Percentiles rank a stretch among this genome's conserved stretches.
These are phyloP conservation scores for Recurvirostra avosetta DNA, from an alignment of 2,113 vertebrate genomes.

Conservation along the genomic window DNA sequence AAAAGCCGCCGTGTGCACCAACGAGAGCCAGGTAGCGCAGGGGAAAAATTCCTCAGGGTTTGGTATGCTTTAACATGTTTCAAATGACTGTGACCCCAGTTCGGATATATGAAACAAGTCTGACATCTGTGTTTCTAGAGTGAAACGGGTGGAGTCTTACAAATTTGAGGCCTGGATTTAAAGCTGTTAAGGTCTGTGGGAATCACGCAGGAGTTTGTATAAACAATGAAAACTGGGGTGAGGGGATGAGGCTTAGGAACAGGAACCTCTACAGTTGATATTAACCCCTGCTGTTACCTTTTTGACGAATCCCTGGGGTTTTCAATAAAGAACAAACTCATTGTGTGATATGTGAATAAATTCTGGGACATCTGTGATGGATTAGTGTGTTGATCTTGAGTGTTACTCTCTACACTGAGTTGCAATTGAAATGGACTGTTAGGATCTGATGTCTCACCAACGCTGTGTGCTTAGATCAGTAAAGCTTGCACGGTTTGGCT, in stretches of 20 bases:
- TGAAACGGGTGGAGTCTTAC: fast-evolving
- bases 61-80: not conserved
- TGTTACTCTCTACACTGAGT: not conserved
- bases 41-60: not conserved
- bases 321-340: not conserved
- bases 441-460: not conserved
- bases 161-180: not conserved
- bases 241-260: not conserved
- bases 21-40: not conserved
- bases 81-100: not conserved
- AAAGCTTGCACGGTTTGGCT: not conserved
- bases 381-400: not conserved
- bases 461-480: not conserved
- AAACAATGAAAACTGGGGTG: not conserved
- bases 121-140: not conserved
- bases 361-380: not conserved
- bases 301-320: not conserved
- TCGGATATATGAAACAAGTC: not conserved
- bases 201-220: not conserved
- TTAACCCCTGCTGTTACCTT: not conserved
- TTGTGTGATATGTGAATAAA: not conserved
- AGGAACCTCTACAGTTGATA: not conserved
- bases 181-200: not conserved
- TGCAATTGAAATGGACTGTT: not conserved
- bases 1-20: fast-evolving